A percentile compares a stretch with the other conserved stretches of the same genome.
Conservation (phyloP, 2,113 vertebrate species). For the Aspiorhynchus laticeps region DNA sequence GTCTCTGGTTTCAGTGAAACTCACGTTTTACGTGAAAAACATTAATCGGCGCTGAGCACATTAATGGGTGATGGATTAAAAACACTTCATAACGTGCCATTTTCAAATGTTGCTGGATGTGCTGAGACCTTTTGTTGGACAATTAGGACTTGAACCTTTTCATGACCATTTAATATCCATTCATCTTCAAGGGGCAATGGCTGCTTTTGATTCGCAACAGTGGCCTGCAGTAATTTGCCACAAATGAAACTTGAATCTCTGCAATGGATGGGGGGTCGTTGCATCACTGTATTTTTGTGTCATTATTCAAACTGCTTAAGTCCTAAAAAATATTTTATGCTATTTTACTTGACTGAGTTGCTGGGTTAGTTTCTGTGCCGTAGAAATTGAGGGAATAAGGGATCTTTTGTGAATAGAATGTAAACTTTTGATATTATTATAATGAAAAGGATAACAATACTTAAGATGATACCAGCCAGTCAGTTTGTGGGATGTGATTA, state of each 20-base stretch:
- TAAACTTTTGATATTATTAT: constrained; percentile 17
- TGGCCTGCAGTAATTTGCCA: background rate
- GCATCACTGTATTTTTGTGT: constrained; percentile 39
- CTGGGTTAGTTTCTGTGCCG: background rate
- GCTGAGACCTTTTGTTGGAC: background rate
- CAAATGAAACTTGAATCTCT: constrained; percentile 34
- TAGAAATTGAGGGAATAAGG: background rate
- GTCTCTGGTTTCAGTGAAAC: background rate
- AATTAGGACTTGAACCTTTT: background rate
- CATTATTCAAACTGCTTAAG: background rate
- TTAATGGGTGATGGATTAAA: constrained; percentile 6
- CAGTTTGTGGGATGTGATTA: background rate
- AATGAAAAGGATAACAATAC: background rate
- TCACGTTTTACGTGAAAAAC: background rate
- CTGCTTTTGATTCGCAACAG: background rate
- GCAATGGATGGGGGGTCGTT: background rate
- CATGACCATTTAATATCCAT: background rate
- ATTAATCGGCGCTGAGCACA: background rate
- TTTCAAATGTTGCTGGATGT: constrained; percentile 6
- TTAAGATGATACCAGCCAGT: background rate
- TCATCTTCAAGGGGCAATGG: background rate
- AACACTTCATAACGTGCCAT: background rate
- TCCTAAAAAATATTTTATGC: background rate
- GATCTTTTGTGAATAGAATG: background rate
- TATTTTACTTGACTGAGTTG: constrained; percentile 10